These are phyloP conservation scores for Azorinus chamasolen DNA, from an alignment of 2,888 invertebrate species.

Conservation along the genomic window DNA sequence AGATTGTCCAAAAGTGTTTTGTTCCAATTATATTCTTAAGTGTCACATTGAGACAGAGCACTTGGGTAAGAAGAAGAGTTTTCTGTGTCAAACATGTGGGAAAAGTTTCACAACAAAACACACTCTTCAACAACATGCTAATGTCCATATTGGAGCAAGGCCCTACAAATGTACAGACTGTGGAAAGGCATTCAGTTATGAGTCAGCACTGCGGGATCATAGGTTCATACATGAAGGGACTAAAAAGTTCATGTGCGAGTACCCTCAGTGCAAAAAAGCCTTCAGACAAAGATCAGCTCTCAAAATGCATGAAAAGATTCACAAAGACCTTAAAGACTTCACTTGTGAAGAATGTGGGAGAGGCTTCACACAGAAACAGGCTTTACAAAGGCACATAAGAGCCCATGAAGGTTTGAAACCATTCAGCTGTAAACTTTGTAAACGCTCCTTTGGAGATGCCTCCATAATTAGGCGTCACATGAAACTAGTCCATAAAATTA, in stretches of 20 bases:
- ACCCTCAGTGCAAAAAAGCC: slow-evolving; percentile 79
- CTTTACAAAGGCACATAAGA: slow-evolving; percentile 86
- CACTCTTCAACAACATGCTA: slow-evolving; percentile 75
- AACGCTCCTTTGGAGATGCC: slow-evolving; percentile 83
- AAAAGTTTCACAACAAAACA: slow-evolving; percentile 80
- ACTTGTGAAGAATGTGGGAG: slow-evolving; percentile 85
- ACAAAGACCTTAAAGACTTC: slow-evolving; percentile 84
- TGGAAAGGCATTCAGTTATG: slow-evolving; percentile 77
- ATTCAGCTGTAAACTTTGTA: slow-evolving; percentile 86
- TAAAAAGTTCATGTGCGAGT: slow-evolving; percentile 84
- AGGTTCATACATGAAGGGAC: slow-evolving; percentile 80
- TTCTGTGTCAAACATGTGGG: slow-evolving; percentile 79
- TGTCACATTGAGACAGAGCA: slow-evolving; percentile 75
- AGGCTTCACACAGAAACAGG: slow-evolving; percentile 86
- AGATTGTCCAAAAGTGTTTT: slow-evolving; percentile 70
- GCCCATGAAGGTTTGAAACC: slow-evolving; percentile 86
- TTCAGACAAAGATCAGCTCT: slow-evolving; percentile 86
- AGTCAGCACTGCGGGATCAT: slow-evolving; percentile 80
- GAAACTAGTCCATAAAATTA: slow-evolving; percentile 77
- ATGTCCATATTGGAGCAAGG: slow-evolving; percentile 75
- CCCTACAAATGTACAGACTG: slow-evolving; percentile 77
- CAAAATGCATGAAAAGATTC: slow-evolving; percentile 86
- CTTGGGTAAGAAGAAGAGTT: slow-evolving; percentile 71
- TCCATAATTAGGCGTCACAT: slow-evolving; percentile 77
- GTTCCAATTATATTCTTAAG: slow-evolving; percentile 68